phyloP scores from a whole-genome alignment of 2,888 invertebrate species.

The Marasmarcha lunaedactyla region DNA sequence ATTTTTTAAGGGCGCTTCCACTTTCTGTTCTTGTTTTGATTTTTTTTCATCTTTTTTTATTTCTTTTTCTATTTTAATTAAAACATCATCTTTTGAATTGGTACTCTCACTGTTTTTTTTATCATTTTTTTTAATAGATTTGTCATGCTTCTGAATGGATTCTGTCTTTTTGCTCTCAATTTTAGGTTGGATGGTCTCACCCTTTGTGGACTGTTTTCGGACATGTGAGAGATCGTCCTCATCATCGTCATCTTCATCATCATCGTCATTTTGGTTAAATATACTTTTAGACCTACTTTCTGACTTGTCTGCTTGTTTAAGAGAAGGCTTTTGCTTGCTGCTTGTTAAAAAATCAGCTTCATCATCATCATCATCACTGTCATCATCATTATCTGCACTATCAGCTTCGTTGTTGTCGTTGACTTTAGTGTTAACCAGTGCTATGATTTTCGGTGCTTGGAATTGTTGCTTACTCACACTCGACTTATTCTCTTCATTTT shows the following conservation, averaged over 20 bases:
- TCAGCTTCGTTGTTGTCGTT: slow-evolving; percentile 19
- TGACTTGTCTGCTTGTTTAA: not conserved
- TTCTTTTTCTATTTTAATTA: too few species aligned
- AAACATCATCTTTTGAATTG: slow-evolving; percentile 9
- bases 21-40: too few species aligned
- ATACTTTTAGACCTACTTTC: not conserved
- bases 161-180: too few species aligned
- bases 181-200: too few species aligned
- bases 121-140: slow-evolving; percentile 8
- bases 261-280: slow-evolving; percentile 9
- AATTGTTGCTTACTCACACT: too few species aligned
- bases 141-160: slow-evolving; percentile 10
- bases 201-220: too few species aligned
- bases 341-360: not conserved
- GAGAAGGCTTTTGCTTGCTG: not conserved
- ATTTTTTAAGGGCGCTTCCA: too few species aligned
- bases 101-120: slow-evolving; percentile 6
- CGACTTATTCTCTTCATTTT: too few species aligned
- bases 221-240: slow-evolving; percentile 17
- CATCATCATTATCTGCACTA: slow-evolving; percentile 18
- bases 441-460: too few species aligned
- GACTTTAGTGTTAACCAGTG: not conserved
- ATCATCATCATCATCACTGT: slow-evolving; percentile 1
- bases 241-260: slow-evolving; percentile 13
- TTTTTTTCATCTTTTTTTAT: too few species aligned